Conservation (phyloP, 2,113 vertebrate genomes). For the Coregonus clupeaformis region DNA sequence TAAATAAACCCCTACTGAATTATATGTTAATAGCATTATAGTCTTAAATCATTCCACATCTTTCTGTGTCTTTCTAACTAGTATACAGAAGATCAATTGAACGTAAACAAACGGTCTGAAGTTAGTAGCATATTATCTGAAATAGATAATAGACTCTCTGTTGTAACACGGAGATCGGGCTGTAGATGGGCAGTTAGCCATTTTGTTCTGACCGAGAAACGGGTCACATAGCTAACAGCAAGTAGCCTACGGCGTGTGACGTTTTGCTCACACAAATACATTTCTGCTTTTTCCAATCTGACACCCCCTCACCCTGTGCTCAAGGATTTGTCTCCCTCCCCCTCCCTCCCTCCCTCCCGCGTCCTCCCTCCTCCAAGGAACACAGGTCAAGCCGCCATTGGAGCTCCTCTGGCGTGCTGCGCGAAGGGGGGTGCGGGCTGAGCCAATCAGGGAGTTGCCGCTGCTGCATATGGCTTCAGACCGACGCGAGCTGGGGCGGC, state of each 20-base stretch:
- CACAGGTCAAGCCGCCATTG: conserved; percentile 54
- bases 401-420: conserved; percentile 25
- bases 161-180: neutral
- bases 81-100: too few relatives aligned
- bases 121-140: too few relatives aligned
- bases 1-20: too few relatives aligned
- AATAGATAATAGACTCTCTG: too few relatives aligned
- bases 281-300: conserved; percentile 34
- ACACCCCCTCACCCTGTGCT: conserved; percentile 28
- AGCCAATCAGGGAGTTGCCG: conserved; percentile 64
- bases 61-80: too few relatives aligned
- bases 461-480: conserved; percentile 26
- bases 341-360: conserved; percentile 6
- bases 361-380: conserved; percentile 39
- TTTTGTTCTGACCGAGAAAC: conserved; percentile 6
- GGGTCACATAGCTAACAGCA: neutral
- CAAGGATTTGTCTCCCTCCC: conserved; percentile 33
- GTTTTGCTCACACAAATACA: conserved; percentile 18
- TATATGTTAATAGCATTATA: too few relatives aligned
- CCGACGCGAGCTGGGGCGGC: conserved; percentile 7
- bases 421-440: neutral
- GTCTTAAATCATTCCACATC: too few relatives aligned
- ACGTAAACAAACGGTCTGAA: too few relatives aligned
- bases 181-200: neutral
- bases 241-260: conserved; percentile 3